Evolutionary conservation across 2,113 vertebrate species (phyloP), one percentile per base, ranked within the genome.

Genomic region (Cryptotis parvus): DNA sequence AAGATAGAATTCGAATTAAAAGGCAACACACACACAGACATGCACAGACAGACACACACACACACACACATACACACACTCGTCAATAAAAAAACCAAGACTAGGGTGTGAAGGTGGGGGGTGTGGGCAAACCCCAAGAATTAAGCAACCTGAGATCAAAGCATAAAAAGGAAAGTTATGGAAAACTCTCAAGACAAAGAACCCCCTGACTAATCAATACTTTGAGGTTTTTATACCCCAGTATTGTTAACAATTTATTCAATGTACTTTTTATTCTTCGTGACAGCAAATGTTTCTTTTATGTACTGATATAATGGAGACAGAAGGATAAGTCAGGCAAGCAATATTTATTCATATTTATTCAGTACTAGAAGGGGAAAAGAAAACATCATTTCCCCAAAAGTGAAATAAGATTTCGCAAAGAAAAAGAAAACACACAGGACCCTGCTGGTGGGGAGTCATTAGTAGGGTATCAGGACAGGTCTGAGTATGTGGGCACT

Each of bases 191-290:
- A 82, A 66, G 12, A n/a, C n/a, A n/a, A n/a, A n/a, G n/a, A n/a
- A n/a, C n/a, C n/a, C n/a, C n/a, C n/a, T n/a, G n/a, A 87, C 83
- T 49, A 63, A 92, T 69, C 33, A 70, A 81, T 86, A 87, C n/a
- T 63, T 55, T n/a, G 65, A 82, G 7, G 63, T 37, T 49, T 43
- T 75, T 75, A 74, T 61, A 78, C 37, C 1, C 9, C 29, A 37
- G 18, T 4, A 87, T 61, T 80, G n/a, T 18, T 41, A 74, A 73
- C 52, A 76, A 81, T 15, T 66, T 79, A 87, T 31, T 55, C 15
- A 70, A 49, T 26, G 6, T 16, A 58, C 6, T 49, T 65, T n/a
- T 55, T 31, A 33, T 73, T 70, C 26, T 86, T 41, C 84, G 2
- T 74, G 83, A 78, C 43, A 72, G 15, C 26, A 73, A 68, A 81